Percentiles rank a stretch among this genome's conserved stretches.
phyloP scores from a whole-genome alignment of 2,888 invertebrate genomes.

The Coelopa pilipes region DNA sequence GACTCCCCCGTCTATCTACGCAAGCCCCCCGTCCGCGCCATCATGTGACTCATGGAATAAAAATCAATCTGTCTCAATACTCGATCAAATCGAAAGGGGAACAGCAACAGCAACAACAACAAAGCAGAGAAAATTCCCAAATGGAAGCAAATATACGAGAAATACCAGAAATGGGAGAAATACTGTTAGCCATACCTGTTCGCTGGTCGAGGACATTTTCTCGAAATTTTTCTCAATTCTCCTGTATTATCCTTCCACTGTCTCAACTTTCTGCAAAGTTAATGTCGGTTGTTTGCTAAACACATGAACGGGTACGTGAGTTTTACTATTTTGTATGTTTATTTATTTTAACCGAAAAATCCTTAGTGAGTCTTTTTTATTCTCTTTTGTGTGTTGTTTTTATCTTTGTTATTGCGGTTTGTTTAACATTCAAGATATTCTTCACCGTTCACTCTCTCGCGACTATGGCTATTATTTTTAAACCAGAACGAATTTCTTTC shows the following conservation, averaged over 20 bases:
- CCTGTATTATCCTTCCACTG: neutral
- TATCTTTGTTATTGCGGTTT: too few relatives aligned
- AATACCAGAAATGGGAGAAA: neutral
- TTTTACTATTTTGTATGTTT: neutral
- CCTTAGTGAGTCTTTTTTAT: neutral
- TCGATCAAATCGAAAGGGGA: too few relatives aligned
- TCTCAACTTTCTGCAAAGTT: neutral
- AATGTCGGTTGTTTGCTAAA: conserved; percentile 3
- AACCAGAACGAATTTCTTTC: too few relatives aligned
- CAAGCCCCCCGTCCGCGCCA: too few relatives aligned
- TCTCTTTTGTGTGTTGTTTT: neutral
- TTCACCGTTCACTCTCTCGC: too few relatives aligned
- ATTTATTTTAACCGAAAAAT: neutral
- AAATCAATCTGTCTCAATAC: too few relatives aligned
- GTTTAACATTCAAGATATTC: too few relatives aligned
- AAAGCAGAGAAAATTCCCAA: too few relatives aligned
- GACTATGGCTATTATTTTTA: too few relatives aligned
- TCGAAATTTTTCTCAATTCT: conserved; percentile 4
- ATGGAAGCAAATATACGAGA: neutral
- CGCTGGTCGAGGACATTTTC: conserved; percentile 29
- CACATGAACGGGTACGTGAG: neutral
- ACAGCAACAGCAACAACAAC: too few relatives aligned
- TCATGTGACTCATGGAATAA: too few relatives aligned
- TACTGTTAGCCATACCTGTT: conserved; percentile 27
- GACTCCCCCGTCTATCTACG: too few relatives aligned